Evolutionary conservation across 2,113 vertebrate genomes (phyloP), one percentile per base, ranked within the genome.

Genomic region (Falco punctatus): DNA sequence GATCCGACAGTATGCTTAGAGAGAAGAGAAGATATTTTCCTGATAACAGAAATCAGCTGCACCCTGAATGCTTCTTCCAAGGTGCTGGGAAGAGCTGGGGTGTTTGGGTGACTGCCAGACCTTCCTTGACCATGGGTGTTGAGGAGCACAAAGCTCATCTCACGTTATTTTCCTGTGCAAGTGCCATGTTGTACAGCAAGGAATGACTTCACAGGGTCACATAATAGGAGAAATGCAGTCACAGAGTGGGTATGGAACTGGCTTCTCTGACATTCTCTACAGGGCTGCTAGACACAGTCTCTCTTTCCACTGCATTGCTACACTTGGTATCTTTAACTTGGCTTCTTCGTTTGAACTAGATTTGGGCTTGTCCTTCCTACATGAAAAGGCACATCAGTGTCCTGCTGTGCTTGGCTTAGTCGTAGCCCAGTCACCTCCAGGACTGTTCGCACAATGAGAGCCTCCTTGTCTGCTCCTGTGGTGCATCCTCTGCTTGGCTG

Each of bases 361-460:
- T 57, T n/a, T 57, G 55, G 42, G 9, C 32, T 64, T 77, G 71
- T 70, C 35, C 62, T 61, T 74, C 55, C 44, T 44, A 10, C 78
- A 27, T 4, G 24, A 38, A 78, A 48, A 71, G 64, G 28, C 71
- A 46, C 33, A n/a, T n/a, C 0, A 0, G 16, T 46, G 51, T 77
- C 51, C 64, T 38, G 27, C 71, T 46, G 51, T 15, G 16, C 51
- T 78, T 77, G 58, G 49, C 65, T 78, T 30, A 24, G 27, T 12
- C 44, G 40, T 32, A 82, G 64, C 49, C 33, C 1, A 0, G 42
- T 64, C n/a, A 57, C 49, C 51, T n/a, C 71, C 51, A 40, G 6
- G 33, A 52, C 52, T 1, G 0, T 42, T 44, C 44, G 11, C 1
- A 1, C 10, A 14, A 8, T 21, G 51, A 22, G 35, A 75, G 23